These are phyloP conservation scores for Coelinius sp. DNA, from an alignment of 2,888 invertebrate genomes.

Conservation along the genomic window DNA sequence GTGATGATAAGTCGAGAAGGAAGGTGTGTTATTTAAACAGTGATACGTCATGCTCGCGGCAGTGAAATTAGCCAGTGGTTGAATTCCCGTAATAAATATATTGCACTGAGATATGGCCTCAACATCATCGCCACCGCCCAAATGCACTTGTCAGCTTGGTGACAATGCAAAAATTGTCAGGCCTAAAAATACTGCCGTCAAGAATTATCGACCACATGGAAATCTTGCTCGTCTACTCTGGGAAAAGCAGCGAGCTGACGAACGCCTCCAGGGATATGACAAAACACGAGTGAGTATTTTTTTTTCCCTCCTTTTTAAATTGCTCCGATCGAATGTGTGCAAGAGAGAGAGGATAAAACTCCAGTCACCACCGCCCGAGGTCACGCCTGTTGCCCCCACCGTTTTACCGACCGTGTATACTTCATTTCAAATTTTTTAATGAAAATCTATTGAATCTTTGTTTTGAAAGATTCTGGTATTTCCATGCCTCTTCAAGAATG, in stretches of 20 bases:
- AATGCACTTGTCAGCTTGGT: slow-evolving; percentile 35
- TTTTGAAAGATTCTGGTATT: not conserved
- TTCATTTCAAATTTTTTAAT: not conserved
- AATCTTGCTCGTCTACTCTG: slow-evolving; percentile 81
- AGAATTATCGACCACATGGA: slow-evolving; percentile 77
- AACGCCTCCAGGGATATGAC: slow-evolving; percentile 78
- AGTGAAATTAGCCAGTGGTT: not conserved
- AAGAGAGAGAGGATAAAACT: slow-evolving; percentile 27
- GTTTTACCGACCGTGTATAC: slow-evolving; percentile 22
- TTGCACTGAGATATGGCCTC: not conserved
- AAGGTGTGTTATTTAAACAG: not conserved
- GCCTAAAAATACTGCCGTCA: slow-evolving; percentile 44
- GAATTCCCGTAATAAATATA: not conserved
- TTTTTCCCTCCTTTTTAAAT: slow-evolving; percentile 14
- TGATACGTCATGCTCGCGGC: not conserved
- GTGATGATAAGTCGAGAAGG: not conserved
- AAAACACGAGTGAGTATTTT: slow-evolving; percentile 78
- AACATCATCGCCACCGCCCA: slow-evolving; percentile 29
- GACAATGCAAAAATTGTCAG: slow-evolving; percentile 24
- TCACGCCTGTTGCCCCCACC: slow-evolving; percentile 41
- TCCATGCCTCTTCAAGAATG: not conserved
- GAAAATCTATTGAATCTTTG: no score
- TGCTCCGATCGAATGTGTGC: slow-evolving; percentile 3
- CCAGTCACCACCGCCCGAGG: slow-evolving; percentile 44
- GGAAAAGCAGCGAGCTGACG: slow-evolving; percentile 81